Evolutionary conservation across 2,797 vertebrate species (phyloP), one percentile per base, ranked within the genome.

Genomic region (Falco novaeseelandiae): DNA sequence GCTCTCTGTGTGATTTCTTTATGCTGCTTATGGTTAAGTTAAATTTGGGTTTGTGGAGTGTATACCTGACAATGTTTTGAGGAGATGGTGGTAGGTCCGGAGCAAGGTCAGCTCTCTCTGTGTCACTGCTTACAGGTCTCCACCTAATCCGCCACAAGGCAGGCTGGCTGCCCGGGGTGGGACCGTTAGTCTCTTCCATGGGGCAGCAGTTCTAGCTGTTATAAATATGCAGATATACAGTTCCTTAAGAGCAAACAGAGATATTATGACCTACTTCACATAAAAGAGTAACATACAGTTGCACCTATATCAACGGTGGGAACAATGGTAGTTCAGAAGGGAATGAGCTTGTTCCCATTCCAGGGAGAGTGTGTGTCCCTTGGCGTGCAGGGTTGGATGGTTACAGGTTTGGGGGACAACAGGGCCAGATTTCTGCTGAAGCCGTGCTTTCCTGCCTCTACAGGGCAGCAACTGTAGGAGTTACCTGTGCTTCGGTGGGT

Each of bases 141-240:
- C 44, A 40, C 32, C n/a, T 52, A 3, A 15, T 15, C 9, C 44
- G 5, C 48, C 8, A 1, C 21, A 32, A 16, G 36, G 15, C 19
- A 59, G 69, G 11, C 59, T 74, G 51, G n/a, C 49, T 84, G 32
- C 34, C 62, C 12, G 10, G 63, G 9, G 10, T 54, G 54, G 44
- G 14, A n/a, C 14, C 51, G 32, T 55, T 40, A 32, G 12, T 62
- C 11, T 63, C 49, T 83, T 57, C n/a, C 32, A 22, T 0, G 0
- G 13, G 23, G 7, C 58, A 49, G 25, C 34, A 49, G 26, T 88
- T 83, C 61, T 42, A 87, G 14, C 40, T 76, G 1, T 71, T 90
- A 22, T 34, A 86, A 74, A 4, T 38, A 32, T 20, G 34, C 19
- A 44, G 4, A 38, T 26, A 16, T 0, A 8, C 9, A 69, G 54